Base-by-base conservation (phyloP, 2,797 vertebrate species). In the Denticeps clupeoides region DNA sequence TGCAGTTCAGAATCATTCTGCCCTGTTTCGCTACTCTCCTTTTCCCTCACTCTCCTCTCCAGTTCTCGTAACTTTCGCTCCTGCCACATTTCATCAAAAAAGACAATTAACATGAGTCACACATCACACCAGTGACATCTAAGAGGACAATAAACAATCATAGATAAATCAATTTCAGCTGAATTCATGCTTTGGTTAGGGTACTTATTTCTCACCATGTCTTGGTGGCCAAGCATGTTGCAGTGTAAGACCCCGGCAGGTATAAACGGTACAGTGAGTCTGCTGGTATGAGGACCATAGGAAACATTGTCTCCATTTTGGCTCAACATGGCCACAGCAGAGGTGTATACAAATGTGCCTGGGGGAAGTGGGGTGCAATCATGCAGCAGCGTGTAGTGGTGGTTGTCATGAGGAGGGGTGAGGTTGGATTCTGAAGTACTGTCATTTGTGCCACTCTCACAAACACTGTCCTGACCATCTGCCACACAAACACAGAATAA, bases 161-260 rank as follows among this genome's bases (percentile, higher is more conserved):
- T n/a, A n/a, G n/a, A n/a, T n/a, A n/a, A n/a, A n/a, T n/a, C n/a
- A n/a, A n/a, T n/a, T n/a, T n/a, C n/a, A n/a, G n/a, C n/a, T n/a
- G n/a, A n/a, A n/a, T n/a, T n/a, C n/a, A n/a, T n/a, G n/a, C 13
- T 25, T 31, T 25, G 7, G 25, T 21, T 23, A 13, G 25, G 11
- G 27, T 13, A 12, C 3, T 2, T 16, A 29, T 53, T 2, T 47
- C 62, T 49, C 72, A 92, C 91, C 79, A 76, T 48, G 15, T 80
- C 52, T 1, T 66, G 79, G 47, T 90, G 89, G 1, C 74, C 74
- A 0, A 82, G 82, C 24, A 90, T 58, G 1, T 85, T 90, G 72
- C 89, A 89, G 55, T 81, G 82, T 25, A 86, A 79, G 11, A 78
- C 52, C 4, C 79, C 82, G 10, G 65, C 5, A 3, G 83, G 80